A percentile compares a stretch with the other conserved stretches of the same genome.
Conservation (phyloP, 2,113 vertebrate species). For the Ammodytes marinus region DNA sequence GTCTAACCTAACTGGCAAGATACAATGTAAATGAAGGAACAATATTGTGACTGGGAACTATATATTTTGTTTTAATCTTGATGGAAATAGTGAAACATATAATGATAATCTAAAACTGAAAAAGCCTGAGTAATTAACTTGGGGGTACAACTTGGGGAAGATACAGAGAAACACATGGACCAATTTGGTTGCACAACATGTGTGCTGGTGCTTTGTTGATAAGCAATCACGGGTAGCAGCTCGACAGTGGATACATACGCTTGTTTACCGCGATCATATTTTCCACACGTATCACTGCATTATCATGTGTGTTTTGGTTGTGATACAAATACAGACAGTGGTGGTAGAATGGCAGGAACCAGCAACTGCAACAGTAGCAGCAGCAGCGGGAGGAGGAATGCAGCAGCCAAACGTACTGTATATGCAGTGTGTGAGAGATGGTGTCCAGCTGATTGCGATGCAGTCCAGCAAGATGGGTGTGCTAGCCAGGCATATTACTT, state of each 20-base stretch:
- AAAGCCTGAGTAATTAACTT: slow-evolving; percentile 13
- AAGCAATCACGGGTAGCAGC: background rate
- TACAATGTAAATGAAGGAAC: slow-evolving; percentile 37
- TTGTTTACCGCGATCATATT: background rate
- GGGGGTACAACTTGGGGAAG: background rate
- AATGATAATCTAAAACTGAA: slow-evolving; percentile 29
- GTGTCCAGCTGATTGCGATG: slow-evolving; percentile 67
- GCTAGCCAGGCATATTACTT: slow-evolving; percentile 51
- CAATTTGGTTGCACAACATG: slow-evolving; percentile 10
- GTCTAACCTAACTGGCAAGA: slow-evolving; percentile 5
- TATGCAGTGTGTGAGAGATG: slow-evolving; percentile 54
- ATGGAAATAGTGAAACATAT: slow-evolving; percentile 29
- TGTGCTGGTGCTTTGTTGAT: slow-evolving; percentile 7
- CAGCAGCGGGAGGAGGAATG: slow-evolving; percentile 38
- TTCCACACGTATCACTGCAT: background rate
- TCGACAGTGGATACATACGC: background rate
- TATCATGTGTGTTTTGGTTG: background rate
- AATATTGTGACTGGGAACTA: slow-evolving; percentile 23
- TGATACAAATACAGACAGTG: slow-evolving; percentile 15
- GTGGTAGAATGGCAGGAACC: slow-evolving; percentile 35
- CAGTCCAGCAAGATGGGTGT: slow-evolving; percentile 56
- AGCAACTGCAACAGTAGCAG: slow-evolving; percentile 44
- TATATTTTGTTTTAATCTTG: slow-evolving; percentile 34
- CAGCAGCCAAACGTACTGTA: slow-evolving; percentile 46
- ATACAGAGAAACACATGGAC: background rate